Conservation (phyloP, 2,888 invertebrate species). For the Reticulitermes lucifugus region DNA sequence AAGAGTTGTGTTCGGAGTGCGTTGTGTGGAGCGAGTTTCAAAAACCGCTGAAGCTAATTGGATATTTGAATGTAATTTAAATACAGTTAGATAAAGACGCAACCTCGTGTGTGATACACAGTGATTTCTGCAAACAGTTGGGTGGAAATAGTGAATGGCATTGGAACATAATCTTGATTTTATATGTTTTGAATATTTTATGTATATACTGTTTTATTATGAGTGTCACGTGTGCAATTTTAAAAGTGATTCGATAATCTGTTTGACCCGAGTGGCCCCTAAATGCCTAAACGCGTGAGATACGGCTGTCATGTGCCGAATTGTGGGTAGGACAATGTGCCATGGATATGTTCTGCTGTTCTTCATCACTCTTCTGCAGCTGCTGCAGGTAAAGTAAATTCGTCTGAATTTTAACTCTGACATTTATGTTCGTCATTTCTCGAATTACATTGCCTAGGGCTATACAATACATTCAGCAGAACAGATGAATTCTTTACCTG, state of each 20-base stretch:
- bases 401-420: slow-evolving; percentile 6
- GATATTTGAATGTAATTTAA: slow-evolving; percentile 1
- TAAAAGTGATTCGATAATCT: neutral
- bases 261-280: slow-evolving; percentile 24
- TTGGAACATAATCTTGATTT: neutral
- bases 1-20: slow-evolving; percentile 16
- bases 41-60: slow-evolving; percentile 5
- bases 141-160: neutral
- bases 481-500: too few species aligned
- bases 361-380: slow-evolving; percentile 64
- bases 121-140: neutral
- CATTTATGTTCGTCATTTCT: neutral
- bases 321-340: slow-evolving; percentile 67
- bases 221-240: slow-evolving; percentile 19
- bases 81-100: neutral
- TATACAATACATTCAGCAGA: too few species aligned
- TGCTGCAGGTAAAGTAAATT: slow-evolving; percentile 63
- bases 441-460: neutral
- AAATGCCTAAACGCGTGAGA: slow-evolving; percentile 29
- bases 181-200: neutral
- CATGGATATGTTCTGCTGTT: slow-evolving; percentile 67
- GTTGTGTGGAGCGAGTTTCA: slow-evolving; percentile 16
- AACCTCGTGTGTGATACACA: neutral
- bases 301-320: slow-evolving; percentile 64
- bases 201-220: neutral